Percentiles rank a stretch among this genome's conserved stretches.
phyloP scores from a whole-genome alignment of 2,113 vertebrate genomes.

The Trichechus manatus region DNA sequence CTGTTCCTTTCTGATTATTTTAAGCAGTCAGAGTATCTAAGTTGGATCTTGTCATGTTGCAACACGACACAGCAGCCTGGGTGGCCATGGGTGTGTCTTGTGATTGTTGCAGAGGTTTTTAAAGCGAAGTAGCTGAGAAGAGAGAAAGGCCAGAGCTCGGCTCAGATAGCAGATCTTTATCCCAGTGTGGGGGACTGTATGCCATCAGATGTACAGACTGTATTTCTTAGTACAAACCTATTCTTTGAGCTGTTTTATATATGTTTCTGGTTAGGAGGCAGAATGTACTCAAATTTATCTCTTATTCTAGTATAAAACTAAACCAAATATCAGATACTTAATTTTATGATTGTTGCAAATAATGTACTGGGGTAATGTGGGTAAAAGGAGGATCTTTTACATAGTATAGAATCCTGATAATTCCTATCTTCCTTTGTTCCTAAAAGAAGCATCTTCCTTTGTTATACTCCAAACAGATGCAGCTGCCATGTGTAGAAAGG shows the following conservation, averaged over 20 bases:
- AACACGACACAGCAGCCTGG: not conserved
- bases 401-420: not conserved
- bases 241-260: not conserved
- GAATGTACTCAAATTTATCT: not conserved
- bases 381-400: not conserved
- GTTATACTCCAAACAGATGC: not conserved
- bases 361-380: not conserved
- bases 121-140: not conserved
- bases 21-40: not conserved
- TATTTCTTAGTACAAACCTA: not conserved
- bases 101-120: not conserved
- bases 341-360: not conserved
- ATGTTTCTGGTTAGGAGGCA: not conserved
- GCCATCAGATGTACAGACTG: not conserved
- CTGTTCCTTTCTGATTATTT: not conserved
- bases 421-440: not conserved
- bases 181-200: not conserved
- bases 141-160: not conserved
- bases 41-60: not conserved
- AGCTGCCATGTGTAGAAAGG: rapidly evolving
- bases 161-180: not conserved
- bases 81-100: not conserved
- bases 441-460: not conserved
- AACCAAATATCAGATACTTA: not conserved
- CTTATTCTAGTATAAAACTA: not conserved